Percentiles rank a stretch among this genome's conserved stretches.
These are phyloP conservation scores for Nothobranchius kuhntae DNA, from an alignment of 2,113 vertebrate genomes.

Conservation along the genomic window DNA sequence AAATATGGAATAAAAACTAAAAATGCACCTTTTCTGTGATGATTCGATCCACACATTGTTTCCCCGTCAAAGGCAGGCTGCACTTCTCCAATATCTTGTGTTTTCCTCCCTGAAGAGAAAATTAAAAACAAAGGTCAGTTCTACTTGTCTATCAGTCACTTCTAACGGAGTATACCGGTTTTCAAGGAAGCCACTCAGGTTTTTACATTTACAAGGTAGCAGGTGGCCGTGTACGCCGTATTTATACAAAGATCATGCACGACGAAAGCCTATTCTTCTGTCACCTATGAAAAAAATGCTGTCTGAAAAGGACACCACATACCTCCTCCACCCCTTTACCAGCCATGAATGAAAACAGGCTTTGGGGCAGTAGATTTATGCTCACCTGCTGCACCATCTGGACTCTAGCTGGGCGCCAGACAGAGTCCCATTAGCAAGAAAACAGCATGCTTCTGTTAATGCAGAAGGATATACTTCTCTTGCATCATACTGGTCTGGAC, in stretches of 20 bases:
- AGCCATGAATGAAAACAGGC: slow-evolving; percentile 56
- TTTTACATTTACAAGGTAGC: slow-evolving; percentile 21
- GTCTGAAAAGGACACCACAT: slow-evolving; percentile 18
- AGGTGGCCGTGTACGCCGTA: slow-evolving; percentile 8
- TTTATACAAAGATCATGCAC: slow-evolving; percentile 1
- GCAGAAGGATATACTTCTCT: slow-evolving; percentile 49
- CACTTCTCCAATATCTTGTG: slow-evolving; percentile 97
- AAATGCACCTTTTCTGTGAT: slow-evolving; percentile 94
- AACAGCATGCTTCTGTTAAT: slow-evolving; percentile 48
- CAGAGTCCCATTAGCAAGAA: slow-evolving; percentile 54
- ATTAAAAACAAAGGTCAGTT: neutral
- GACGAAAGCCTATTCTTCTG: neutral
- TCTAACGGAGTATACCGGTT: neutral
- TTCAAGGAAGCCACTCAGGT: slow-evolving; percentile 7
- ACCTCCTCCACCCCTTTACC: slow-evolving; percentile 14
- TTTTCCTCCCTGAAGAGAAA: slow-evolving; percentile 84
- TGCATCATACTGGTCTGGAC: slow-evolving; percentile 49
- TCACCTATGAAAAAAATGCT: slow-evolving; percentile 22
- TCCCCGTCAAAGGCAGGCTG: slow-evolving; percentile 91
- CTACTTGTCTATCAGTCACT: neutral
- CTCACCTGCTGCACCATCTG: slow-evolving; percentile 73
- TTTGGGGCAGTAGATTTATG: slow-evolving; percentile 54
- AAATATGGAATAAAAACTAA: neutral
- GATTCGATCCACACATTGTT: slow-evolving; percentile 94
- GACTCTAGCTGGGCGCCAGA: slow-evolving; percentile 58